A percentile compares a stretch with the other conserved stretches of the same genome.
phyloP scores from a whole-genome alignment of 2,113 vertebrate species.

The Hypocryptadius cinnamomeus region DNA sequence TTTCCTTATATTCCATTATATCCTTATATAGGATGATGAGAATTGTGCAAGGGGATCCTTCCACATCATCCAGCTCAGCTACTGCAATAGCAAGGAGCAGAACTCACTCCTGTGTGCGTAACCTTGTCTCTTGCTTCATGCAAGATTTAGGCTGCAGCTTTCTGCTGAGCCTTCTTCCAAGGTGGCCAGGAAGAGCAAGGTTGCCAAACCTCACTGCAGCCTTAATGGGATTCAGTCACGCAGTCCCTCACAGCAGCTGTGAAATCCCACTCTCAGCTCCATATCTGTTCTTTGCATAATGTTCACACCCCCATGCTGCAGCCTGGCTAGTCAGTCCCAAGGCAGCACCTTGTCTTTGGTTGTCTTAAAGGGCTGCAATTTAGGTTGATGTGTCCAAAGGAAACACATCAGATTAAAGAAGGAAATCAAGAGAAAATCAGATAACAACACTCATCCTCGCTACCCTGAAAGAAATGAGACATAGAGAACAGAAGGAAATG shows the following conservation, averaged over 20 bases:
- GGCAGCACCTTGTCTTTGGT: neutral
- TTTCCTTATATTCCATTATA: neutral
- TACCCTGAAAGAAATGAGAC: neutral
- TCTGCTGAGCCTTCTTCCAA: constrained; percentile 6
- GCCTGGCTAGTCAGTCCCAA: neutral
- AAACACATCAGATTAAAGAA: neutral
- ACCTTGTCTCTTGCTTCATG: neutral
- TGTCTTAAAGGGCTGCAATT: neutral
- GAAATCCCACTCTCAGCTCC: neutral
- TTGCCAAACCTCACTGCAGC: neutral
- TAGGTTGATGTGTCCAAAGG: neutral
- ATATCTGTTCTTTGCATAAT: neutral
- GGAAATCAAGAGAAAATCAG: neutral
- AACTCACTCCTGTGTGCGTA: neutral
- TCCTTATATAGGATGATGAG: neutral
- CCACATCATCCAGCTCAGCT: neutral
- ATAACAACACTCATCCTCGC: neutral
- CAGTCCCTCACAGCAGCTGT: neutral
- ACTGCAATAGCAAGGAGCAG: neutral
- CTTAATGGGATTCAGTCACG: neutral
- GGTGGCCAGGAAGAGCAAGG: neutral
- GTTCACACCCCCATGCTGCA: neutral
- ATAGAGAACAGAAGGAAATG: neutral
- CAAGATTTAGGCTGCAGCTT: neutral
- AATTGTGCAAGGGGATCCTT: neutral